These are phyloP conservation scores for Caenorhabditis sp. DNA, from an alignment of 2,888 invertebrate genomes.

Conservation along the genomic window DNA sequence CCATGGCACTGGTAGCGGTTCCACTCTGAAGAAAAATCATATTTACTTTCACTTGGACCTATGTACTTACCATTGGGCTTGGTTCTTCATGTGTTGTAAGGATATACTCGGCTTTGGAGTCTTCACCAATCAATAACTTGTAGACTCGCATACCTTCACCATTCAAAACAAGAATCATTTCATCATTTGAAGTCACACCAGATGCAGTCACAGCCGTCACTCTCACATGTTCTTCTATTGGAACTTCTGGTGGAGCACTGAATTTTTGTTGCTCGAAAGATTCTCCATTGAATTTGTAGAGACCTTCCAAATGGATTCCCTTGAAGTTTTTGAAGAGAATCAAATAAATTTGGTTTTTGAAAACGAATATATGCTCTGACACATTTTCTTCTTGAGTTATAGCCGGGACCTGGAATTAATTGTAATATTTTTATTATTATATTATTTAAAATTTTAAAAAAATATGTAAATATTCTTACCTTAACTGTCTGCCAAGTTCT, in stretches of 20 bases:
- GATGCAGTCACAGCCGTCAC: neutral
- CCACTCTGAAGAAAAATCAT: slow-evolving; percentile 33
- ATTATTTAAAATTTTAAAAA: too few relatives aligned
- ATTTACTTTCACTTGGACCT: neutral
- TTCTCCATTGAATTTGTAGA: slow-evolving; percentile 40
- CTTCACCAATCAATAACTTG: slow-evolving; percentile 2
- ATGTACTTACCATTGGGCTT: slow-evolving; percentile 4
- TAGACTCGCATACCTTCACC: slow-evolving; percentile 10
- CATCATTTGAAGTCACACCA: neutral
- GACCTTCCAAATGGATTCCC: slow-evolving; percentile 17
- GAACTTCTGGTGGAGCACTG: neutral
- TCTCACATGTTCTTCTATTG: slow-evolving; percentile 2
- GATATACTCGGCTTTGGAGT: neutral
- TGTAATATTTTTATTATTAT: too few relatives aligned
- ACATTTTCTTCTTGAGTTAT: slow-evolving; percentile 44
- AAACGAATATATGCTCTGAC: slow-evolving; percentile 43
- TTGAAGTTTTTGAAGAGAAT: slow-evolving; percentile 43
- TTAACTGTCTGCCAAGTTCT: too few relatives aligned
- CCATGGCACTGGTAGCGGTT: slow-evolving; percentile 26
- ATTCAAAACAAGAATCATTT: slow-evolving; percentile 9
- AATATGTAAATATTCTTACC: too few relatives aligned
- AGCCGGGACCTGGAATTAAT: slow-evolving; percentile 33
- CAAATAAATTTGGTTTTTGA: slow-evolving; percentile 37
- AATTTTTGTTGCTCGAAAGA: neutral
- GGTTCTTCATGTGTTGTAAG: neutral